These are phyloP conservation scores for Drosophila kambysellisi DNA, from an alignment of 2,888 invertebrate species.

Conservation along the genomic window DNA sequence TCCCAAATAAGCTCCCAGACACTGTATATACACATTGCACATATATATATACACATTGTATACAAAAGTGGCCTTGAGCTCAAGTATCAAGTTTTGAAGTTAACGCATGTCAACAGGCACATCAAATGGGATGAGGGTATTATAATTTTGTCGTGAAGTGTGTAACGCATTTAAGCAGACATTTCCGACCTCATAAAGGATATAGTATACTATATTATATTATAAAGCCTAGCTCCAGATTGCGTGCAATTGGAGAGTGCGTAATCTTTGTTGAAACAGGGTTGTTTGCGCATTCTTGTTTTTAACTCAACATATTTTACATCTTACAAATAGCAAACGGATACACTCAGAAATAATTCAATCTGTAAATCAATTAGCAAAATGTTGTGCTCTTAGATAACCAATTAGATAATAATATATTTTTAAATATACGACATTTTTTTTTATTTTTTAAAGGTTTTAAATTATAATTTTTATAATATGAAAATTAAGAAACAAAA, in stretches of 20 bases:
- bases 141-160: constrained; percentile 7
- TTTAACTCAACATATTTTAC: neutral
- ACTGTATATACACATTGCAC: no score
- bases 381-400: no score
- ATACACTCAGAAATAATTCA: neutral
- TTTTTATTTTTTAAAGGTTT: no score
- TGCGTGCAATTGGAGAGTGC: neutral
- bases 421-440: no score
- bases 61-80: constrained; percentile 47
- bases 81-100: constrained; percentile 48
- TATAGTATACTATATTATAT: neutral
- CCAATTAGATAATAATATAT: no score
- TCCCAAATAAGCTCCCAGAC: no score
- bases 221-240: neutral
- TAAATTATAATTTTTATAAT: no score
- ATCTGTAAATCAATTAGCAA: neutral
- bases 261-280: neutral
- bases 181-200: neutral
- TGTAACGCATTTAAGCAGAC: constrained; percentile 1
- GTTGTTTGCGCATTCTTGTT: neutral
- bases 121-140: constrained; percentile 24
- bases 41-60: neutral
- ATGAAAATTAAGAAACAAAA: no score
- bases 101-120: constrained; percentile 33
- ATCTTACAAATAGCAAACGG: neutral